Conservation (phyloP, 2,888 invertebrate genomes). For the Lampropteryx suffumata region DNA sequence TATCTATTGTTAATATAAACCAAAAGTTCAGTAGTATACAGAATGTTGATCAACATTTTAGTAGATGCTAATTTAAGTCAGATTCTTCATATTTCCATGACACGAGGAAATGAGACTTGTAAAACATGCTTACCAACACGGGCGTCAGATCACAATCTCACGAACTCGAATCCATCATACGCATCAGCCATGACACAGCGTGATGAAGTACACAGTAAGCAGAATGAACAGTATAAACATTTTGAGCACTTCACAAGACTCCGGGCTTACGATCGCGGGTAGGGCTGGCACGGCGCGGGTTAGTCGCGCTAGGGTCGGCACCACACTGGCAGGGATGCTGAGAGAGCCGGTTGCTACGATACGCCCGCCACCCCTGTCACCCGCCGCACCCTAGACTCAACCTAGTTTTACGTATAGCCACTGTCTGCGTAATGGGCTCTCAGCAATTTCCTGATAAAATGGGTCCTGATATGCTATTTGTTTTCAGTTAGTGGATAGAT, state of each 20-base stretch:
- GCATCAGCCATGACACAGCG: slow-evolving; percentile 68
- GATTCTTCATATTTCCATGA: not conserved
- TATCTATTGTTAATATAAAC: no score
- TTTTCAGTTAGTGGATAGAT: slow-evolving; percentile 38
- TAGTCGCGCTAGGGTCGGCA: slow-evolving; percentile 53
- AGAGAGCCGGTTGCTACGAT: slow-evolving; percentile 68
- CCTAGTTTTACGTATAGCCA: slow-evolving; percentile 77
- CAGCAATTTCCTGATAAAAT: slow-evolving; percentile 77
- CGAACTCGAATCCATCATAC: slow-evolving; percentile 56
- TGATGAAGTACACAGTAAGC: slow-evolving; percentile 76
- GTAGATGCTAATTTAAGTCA: no score
- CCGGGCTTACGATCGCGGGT: slow-evolving; percentile 32
- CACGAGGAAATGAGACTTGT: not conserved
- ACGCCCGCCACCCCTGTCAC: slow-evolving; percentile 64
- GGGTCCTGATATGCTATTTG: slow-evolving; percentile 57
- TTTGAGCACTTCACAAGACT: slow-evolving; percentile 45
- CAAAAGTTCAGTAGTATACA: no score
- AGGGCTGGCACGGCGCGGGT: slow-evolving; percentile 51
- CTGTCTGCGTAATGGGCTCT: slow-evolving; percentile 77
- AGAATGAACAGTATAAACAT: slow-evolving; percentile 77
- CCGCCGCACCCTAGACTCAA: slow-evolving; percentile 76
- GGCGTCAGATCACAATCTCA: slow-evolving; percentile 48
- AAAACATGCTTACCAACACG: slow-evolving; percentile 33
- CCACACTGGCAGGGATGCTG: slow-evolving; percentile 78
- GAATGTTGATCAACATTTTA: not conserved